phyloP scores from a whole-genome alignment of 2,888 invertebrate genomes.

The Mantis religiosa region DNA sequence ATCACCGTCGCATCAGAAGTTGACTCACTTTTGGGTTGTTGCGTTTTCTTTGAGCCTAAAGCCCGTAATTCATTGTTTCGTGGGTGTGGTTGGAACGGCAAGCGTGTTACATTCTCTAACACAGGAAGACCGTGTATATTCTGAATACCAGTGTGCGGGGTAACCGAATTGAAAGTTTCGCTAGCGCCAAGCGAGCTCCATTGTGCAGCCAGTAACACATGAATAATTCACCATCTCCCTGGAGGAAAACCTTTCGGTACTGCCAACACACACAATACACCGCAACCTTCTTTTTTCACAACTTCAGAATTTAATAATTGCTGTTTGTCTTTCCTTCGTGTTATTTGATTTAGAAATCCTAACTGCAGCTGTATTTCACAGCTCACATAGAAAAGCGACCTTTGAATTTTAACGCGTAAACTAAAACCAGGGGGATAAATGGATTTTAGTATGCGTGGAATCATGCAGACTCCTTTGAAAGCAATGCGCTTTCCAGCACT shows the following conservation, averaged over 20 bases:
- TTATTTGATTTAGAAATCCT: neutral
- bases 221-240: neutral
- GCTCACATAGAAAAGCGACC: neutral
- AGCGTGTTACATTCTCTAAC: neutral
- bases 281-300: neutral
- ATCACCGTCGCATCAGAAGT: too few species aligned
- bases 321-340: neutral
- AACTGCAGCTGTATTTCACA: neutral
- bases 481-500: neutral
- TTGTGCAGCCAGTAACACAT: neutral
- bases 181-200: neutral
- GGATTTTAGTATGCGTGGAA: neutral
- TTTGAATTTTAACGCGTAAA: neutral
- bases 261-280: neutral
- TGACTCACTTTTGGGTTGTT: too few species aligned
- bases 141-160: neutral
- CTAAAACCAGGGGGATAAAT: neutral
- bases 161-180: neutral
- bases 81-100: neutral
- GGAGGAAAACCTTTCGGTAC: neutral
- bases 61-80: too few species aligned
- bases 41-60: too few species aligned
- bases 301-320: neutral
- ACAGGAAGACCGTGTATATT: neutral
- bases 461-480: neutral